Conservation (phyloP, 2,113 vertebrate genomes). For the Indicator indicator region DNA sequence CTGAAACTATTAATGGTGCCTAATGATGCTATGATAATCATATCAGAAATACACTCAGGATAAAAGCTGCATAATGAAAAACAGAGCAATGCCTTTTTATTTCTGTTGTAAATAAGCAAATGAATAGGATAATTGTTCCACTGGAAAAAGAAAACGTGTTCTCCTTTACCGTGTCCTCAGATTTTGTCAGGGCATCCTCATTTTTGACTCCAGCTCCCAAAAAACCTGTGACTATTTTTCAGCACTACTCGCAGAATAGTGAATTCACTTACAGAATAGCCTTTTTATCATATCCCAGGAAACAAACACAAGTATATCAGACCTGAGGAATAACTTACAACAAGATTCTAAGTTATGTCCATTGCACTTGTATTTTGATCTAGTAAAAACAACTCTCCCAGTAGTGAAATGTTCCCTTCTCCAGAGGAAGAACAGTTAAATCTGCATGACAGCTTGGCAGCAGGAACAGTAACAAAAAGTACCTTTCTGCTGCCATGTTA, state of each 20-base stretch:
- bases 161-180: not conserved
- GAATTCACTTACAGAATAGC: not conserved
- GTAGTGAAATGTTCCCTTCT: constrained; percentile 42
- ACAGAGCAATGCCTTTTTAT: not conserved
- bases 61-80: not conserved
- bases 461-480: constrained; percentile 60
- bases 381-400: constrained; percentile 51
- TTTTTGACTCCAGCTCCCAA: not conserved
- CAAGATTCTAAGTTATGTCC: constrained; percentile 1
- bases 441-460: constrained; percentile 48
- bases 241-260: not conserved
- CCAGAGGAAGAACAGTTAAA: constrained; percentile 52
- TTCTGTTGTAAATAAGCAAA: not conserved
- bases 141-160: not conserved
- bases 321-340: constrained; percentile 5
- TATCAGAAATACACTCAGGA: not conserved
- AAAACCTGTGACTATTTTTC: not conserved
- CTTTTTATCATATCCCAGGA: not conserved
- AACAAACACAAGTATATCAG: not conserved
- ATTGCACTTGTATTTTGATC: constrained; percentile 38
- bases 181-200: not conserved
- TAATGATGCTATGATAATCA: not conserved
- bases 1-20: not conserved
- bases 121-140: not conserved
- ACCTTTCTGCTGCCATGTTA: constrained; percentile 47